Evolutionary conservation across 2,113 vertebrate species (phyloP), one percentile per base, ranked within the genome.

Genomic region (Plecturocebus donacophilus): DNA sequence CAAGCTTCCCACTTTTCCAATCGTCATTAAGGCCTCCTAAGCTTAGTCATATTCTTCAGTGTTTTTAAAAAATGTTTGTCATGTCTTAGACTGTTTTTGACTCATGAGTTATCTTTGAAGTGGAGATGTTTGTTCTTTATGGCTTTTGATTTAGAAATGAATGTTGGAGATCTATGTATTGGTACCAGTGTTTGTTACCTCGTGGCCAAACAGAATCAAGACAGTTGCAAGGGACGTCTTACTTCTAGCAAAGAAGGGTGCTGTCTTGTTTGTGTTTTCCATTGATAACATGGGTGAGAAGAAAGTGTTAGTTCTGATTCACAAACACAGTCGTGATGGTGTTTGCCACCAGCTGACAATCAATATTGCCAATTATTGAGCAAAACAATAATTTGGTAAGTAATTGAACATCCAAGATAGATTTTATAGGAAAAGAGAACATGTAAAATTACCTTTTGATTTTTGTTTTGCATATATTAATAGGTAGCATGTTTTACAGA

Each of bases 231-330:
- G 20, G 30, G 16, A 6, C 2, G 42, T 35, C 80, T 8, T 2
- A 45, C 21, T n/a, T 35, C 38, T 20, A 0, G 25, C 4, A 21
- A 42, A 14, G 13, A 66, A 32, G 27, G n/a, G n/a, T 1, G 38
- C 35, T 23, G 35, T 20, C 49, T 38, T 6, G 16, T 11, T 45
- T 52, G 40, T n/a, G 27, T n/a, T 27, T 58, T 27, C 66, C 56
- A 32, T 1, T 8, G 56, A 56, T 27, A 5, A 14, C 6, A 4
- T 0, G 3, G 40, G 11, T 0, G 8, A n/a, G 23, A 21, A 76
- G 79, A 6, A 66, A n/a, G 47, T 25, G 21, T 25, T 16, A 19
- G 16, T 38, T 42, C 35, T 45, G 64, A 85, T 58, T 20, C 1
- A 6, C 30, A 35, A 61, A 27, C 42, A n/a, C 16, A 42, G 21